phyloP scores from a whole-genome alignment of 2,113 vertebrate species.

The Syngnathus scovelli region DNA sequence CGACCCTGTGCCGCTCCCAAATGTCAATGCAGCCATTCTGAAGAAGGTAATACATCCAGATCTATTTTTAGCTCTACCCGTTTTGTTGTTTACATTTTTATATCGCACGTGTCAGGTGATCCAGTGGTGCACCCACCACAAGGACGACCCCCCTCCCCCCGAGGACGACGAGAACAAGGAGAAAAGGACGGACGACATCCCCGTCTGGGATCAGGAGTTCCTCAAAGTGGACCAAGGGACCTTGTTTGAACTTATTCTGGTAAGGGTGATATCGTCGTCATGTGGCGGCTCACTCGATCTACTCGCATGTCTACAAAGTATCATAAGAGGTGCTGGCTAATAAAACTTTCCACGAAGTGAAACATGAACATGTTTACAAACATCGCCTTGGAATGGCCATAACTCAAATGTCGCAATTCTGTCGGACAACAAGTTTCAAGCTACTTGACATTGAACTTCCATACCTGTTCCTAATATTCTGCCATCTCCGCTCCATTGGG shows the following conservation, averaged over 20 bases:
- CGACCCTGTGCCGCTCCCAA: conserved; percentile 96
- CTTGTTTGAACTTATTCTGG: conserved; percentile 97
- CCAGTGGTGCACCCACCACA: conserved; percentile 99
- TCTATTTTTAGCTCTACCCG: not conserved
- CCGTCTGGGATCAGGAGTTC: conserved; percentile 99
- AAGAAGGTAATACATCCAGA: conserved; percentile 81
- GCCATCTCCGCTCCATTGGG: too few relatives aligned
- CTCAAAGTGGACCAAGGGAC: conserved; percentile 99
- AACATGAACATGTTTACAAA: not conserved
- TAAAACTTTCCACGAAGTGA: not conserved
- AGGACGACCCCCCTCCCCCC: conserved; percentile 96
- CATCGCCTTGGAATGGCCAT: not conserved
- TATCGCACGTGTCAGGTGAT: conserved; percentile 77
- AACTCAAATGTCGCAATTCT: not conserved
- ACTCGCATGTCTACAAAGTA: not conserved
- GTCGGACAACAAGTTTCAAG: not conserved
- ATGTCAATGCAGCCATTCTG: conserved; percentile 96
- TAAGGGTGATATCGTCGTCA: conserved; percentile 44
- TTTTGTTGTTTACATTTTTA: too few relatives aligned
- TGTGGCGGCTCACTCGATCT: not conserved
- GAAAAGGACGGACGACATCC: conserved; percentile 97
- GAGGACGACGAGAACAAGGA: conserved; percentile 99
- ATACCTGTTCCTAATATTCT: not conserved
- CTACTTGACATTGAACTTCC: not conserved
- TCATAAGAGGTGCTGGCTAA: not conserved